These are phyloP conservation scores for Dendroctonus ponderosae DNA, from an alignment of 1,140 invertebrate genomes.

Conservation along the genomic window DNA sequence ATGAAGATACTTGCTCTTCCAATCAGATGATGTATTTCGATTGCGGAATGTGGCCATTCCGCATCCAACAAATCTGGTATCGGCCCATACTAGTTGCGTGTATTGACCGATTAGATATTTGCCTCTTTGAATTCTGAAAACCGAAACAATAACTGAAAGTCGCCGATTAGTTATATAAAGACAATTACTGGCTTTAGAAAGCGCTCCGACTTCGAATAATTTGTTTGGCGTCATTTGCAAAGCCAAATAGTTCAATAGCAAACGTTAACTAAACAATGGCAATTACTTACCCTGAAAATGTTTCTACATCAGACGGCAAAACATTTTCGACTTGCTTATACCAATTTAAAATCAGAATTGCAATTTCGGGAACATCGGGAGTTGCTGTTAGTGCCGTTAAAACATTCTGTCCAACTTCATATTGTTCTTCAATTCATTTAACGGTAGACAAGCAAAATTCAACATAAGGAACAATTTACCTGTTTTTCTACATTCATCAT, in stretches of 20 bases:
- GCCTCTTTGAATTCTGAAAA: slow-evolving; percentile 30
- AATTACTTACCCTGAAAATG: slow-evolving; percentile 29
- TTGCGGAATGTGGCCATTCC: slow-evolving; percentile 53
- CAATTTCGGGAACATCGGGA: slow-evolving; percentile 23
- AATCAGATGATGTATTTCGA: slow-evolving; percentile 37
- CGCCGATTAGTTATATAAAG: background rate
- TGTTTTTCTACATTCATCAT: slow-evolving; percentile 30
- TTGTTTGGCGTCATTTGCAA: no score
- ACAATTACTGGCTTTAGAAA: no score
- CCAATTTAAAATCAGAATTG: slow-evolving; percentile 33
- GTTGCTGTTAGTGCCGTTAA: slow-evolving; percentile 20
- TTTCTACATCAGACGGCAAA: slow-evolving; percentile 30
- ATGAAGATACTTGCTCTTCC: slow-evolving; percentile 36
- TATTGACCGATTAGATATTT: slow-evolving; percentile 51
- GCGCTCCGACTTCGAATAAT: no score
- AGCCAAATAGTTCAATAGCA: no score
- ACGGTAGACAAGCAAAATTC: background rate
- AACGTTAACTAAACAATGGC: background rate
- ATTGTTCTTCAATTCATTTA: slow-evolving; percentile 24
- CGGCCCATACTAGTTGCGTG: slow-evolving; percentile 59
- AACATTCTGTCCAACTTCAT: slow-evolving; percentile 34
- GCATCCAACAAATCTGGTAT: slow-evolving; percentile 56
- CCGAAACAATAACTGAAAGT: background rate
- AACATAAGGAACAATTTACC: slow-evolving; percentile 8
- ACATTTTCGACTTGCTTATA: slow-evolving; percentile 32